These are phyloP conservation scores for Odontomachus brunneus DNA, from an alignment of 1,140 invertebrate genomes.

Conservation along the genomic window DNA sequence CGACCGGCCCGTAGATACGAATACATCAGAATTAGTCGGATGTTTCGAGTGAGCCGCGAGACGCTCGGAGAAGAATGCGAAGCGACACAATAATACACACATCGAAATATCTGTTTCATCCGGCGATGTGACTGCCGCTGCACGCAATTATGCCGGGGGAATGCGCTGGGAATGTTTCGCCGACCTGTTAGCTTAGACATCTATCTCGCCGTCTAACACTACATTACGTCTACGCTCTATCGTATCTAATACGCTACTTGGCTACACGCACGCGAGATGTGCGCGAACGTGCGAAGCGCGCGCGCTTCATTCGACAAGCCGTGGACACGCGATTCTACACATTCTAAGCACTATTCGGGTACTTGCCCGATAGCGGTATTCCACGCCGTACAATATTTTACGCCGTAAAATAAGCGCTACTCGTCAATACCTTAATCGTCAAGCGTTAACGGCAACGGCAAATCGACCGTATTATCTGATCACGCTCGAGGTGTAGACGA, in stretches of 20 bases:
- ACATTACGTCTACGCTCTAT: slow-evolving; percentile 6
- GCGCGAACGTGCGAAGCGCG: slow-evolving; percentile 7
- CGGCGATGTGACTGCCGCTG: not conserved
- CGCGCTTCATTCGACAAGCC: slow-evolving; percentile 22
- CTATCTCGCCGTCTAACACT: slow-evolving; percentile 27
- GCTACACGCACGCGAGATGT: slow-evolving; percentile 7
- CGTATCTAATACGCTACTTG: slow-evolving; percentile 32
- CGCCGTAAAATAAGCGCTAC: slow-evolving; percentile 17
- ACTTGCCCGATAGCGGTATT: not conserved
- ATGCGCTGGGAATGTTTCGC: slow-evolving; percentile 1
- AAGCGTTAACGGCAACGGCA: not conserved
- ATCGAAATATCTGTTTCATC: not conserved
- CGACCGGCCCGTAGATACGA: not conserved
- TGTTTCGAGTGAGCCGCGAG: not conserved
- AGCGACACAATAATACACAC: slow-evolving; percentile 7
- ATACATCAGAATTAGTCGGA: slow-evolving; percentile 26
- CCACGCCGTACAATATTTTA: too few species aligned
- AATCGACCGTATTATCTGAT: not conserved
- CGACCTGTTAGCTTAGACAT: slow-evolving; percentile 36
- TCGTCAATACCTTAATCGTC: slow-evolving; percentile 7
- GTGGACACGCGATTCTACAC: not conserved
- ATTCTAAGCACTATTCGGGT: not conserved
- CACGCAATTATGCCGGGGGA: slow-evolving; percentile 7
- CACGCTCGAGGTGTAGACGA: not conserved
- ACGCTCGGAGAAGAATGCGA: slow-evolving; percentile 18